Evolutionary conservation across 2,888 invertebrate species (phyloP).

Genomic region (Epistrophella euchroma): DNA sequence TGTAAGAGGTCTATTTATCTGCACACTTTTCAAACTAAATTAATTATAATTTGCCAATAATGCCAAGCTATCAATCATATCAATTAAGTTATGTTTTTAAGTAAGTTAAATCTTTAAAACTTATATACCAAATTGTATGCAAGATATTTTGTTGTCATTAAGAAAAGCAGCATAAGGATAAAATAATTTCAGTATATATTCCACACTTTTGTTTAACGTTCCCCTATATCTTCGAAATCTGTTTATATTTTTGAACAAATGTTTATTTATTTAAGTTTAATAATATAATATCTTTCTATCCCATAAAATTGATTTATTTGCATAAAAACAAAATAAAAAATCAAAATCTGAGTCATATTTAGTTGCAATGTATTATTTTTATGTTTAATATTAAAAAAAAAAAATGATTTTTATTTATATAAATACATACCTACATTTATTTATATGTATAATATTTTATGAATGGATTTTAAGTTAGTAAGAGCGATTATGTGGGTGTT

Average conservation of each 20-base stretch:
- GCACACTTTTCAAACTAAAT: neutral
- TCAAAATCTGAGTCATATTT: slow-evolving; percentile 58
- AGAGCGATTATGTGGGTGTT: slow-evolving; percentile 10
- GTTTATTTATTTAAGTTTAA: slow-evolving; percentile 45
- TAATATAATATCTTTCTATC: neutral
- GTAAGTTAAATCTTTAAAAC: neutral
- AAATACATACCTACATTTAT: slow-evolving; percentile 4
- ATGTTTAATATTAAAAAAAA: slow-evolving; percentile 20
- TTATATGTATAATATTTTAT: neutral
- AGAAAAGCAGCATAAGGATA: slow-evolving; percentile 14
- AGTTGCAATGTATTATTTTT: slow-evolving; percentile 71
- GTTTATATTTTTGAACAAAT: slow-evolving; percentile 29
- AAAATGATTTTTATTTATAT: slow-evolving; percentile 21
- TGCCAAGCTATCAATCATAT: slow-evolving; percentile 27
- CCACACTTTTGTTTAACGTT: slow-evolving; percentile 64
- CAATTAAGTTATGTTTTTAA: slow-evolving; percentile 26
- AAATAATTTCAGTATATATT: slow-evolving; percentile 59
- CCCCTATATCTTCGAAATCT: slow-evolving; percentile 52
- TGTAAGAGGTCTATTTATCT: neutral
- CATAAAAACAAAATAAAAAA: slow-evolving; percentile 42
- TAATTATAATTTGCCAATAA: neutral
- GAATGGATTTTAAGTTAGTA: slow-evolving; percentile 20
- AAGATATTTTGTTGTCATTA: slow-evolving; percentile 9
- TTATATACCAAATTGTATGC: neutral
- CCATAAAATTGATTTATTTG: slow-evolving; percentile 14